Evolutionary conservation across 2,888 invertebrate species (phyloP).

Genomic region (Drosophila formosana): DNA sequence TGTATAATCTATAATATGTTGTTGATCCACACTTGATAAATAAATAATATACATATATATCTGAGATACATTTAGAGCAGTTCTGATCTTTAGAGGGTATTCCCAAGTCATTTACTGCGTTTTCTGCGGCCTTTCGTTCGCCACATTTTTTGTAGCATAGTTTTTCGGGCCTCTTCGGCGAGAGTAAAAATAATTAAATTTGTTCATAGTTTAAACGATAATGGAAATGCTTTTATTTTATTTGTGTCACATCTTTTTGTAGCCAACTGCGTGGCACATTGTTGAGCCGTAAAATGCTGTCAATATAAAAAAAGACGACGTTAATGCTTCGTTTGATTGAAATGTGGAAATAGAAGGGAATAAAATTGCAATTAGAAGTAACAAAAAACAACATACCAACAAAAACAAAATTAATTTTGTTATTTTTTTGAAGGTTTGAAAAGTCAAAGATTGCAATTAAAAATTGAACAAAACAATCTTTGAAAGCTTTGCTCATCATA

Average conservation of each 20-base stretch:
- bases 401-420: not conserved
- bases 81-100: not conserved
- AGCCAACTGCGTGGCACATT: not conserved
- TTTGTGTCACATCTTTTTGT: not conserved
- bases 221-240: conserved; percentile 32
- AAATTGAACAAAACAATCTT: conserved; percentile 4
- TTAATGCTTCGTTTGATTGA: not conserved
- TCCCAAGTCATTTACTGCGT: not conserved
- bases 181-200: conserved; percentile 66
- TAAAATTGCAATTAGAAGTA: not conserved
- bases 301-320: not conserved
- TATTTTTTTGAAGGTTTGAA: not conserved
- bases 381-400: not conserved
- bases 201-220: conserved; percentile 61
- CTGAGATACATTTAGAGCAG: too few species aligned
- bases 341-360: not conserved
- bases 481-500: conserved; percentile 6
- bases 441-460: conserved; percentile 1
- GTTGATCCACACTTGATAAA: too few species aligned
- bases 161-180: conserved; percentile 49
- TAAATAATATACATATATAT: too few species aligned
- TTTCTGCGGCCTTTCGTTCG: conserved; percentile 9
- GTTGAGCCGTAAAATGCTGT: conserved; percentile 2
- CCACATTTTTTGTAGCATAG: conserved; percentile 18
- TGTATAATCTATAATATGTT: too few species aligned